Conservation (phyloP, 2,888 invertebrate species). For the Neoitamus cyanurus region DNA sequence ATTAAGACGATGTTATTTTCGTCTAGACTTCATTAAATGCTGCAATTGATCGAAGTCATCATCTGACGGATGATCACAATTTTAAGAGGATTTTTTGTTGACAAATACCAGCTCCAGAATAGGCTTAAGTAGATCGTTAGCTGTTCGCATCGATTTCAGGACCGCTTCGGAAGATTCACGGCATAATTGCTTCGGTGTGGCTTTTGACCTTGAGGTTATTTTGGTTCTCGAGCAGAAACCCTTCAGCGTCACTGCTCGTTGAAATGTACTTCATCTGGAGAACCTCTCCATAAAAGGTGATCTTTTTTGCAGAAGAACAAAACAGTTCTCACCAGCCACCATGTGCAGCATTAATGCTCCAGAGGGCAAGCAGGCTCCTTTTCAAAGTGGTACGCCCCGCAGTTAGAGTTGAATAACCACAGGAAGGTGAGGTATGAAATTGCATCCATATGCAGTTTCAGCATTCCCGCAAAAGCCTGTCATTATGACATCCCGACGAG, state of each 20-base stretch:
- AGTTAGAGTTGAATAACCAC: not conserved
- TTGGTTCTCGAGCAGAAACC: not conserved
- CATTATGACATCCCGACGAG: not conserved
- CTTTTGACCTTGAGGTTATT: not conserved
- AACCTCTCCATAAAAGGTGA: not conserved
- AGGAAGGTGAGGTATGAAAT: not conserved
- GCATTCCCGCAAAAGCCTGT: not conserved
- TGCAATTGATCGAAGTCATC: not conserved
- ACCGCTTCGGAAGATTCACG: not conserved
- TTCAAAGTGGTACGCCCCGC: not conserved
- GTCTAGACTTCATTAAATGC: not conserved
- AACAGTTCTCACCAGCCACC: not conserved
- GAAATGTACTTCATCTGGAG: not conserved
- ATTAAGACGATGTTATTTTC: constrained; percentile 3
- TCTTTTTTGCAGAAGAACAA: not conserved
- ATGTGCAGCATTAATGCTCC: not conserved
- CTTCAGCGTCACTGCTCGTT: not conserved
- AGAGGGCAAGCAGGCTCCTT: not conserved
- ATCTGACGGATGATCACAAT: not conserved
- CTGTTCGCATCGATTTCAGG: not conserved
- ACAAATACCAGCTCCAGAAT: not conserved
- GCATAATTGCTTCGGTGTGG: not conserved
- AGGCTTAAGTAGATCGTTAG: not conserved
- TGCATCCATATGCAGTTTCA: not conserved
- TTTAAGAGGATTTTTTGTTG: not conserved